Evolutionary conservation across 2,113 vertebrate species (phyloP).

Genomic region (Scomber japonicus): DNA sequence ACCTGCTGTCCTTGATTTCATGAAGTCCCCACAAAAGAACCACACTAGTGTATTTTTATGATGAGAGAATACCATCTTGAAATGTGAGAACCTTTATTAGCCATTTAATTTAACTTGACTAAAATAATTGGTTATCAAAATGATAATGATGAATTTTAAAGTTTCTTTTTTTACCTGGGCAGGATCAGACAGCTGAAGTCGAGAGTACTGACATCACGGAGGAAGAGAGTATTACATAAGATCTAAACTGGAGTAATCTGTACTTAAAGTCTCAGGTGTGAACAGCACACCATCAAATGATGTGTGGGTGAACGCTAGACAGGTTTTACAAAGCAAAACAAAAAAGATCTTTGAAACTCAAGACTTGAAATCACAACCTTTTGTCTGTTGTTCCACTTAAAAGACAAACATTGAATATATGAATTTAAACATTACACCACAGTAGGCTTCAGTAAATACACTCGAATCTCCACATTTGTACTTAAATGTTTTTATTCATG

Average conservation of each 20-base stretch:
- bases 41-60: too few relatives aligned
- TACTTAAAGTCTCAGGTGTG: slow-evolving; percentile 42
- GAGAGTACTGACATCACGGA: background rate
- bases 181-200: slow-evolving; percentile 29
- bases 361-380: too few relatives aligned
- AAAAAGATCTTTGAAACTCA: too few relatives aligned
- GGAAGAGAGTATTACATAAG: slow-evolving; percentile 50
- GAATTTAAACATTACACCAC: background rate
- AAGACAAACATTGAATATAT: background rate
- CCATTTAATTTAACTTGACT: too few relatives aligned
- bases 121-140: too few relatives aligned
- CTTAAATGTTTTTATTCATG: slow-evolving; percentile 73
- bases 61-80: too few relatives aligned
- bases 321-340: too few relatives aligned
- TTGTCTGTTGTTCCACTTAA: background rate
- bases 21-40: too few relatives aligned
- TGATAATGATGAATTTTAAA: too few relatives aligned
- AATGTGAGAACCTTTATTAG: too few relatives aligned
- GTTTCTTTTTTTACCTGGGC: background rate
- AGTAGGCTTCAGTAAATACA: background rate
- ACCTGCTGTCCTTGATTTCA: too few relatives aligned
- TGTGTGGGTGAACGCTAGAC: rapidly evolving
- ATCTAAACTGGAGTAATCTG: slow-evolving; percentile 55
- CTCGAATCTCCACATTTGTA: slow-evolving; percentile 11
- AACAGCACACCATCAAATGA: background rate